Conservation (phyloP, 2,797 vertebrate species). For the Labeo calbasu region DNA sequence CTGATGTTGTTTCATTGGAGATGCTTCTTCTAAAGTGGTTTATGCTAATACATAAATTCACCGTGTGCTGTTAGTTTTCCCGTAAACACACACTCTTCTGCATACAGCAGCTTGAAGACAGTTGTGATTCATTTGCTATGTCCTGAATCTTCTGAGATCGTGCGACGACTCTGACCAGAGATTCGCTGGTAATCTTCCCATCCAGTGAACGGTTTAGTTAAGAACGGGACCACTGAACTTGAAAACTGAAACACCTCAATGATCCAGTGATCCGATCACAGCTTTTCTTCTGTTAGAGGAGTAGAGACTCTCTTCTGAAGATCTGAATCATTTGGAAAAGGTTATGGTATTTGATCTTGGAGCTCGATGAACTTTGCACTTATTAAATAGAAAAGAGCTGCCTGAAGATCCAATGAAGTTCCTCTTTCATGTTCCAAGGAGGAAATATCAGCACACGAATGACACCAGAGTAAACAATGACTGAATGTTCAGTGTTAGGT, state of each 20-base stretch:
- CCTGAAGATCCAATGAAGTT: neutral
- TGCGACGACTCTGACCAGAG: neutral
- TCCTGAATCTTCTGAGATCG: neutral
- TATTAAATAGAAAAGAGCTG: neutral
- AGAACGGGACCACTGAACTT: neutral
- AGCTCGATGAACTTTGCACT: neutral
- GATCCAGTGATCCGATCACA: neutral
- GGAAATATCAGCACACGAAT: neutral
- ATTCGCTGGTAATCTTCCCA: neutral
- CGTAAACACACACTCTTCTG: neutral
- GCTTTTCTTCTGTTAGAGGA: no score
- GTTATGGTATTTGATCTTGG: neutral
- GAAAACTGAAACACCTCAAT: neutral
- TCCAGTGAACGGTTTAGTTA: no score
- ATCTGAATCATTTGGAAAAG: neutral
- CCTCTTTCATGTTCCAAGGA: neutral
- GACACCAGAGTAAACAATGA: no score
- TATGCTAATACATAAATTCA: no score
- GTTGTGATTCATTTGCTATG: neutral
- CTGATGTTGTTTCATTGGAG: neutral
- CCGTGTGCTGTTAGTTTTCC: no score
- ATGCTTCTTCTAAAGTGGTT: no score
- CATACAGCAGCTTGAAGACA: neutral
- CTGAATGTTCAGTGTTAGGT: neutral
- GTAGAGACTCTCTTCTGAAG: no score